Evolutionary conservation across 2,888 invertebrate species (phyloP).

Genomic region (Keiferia lycopersicella): DNA sequence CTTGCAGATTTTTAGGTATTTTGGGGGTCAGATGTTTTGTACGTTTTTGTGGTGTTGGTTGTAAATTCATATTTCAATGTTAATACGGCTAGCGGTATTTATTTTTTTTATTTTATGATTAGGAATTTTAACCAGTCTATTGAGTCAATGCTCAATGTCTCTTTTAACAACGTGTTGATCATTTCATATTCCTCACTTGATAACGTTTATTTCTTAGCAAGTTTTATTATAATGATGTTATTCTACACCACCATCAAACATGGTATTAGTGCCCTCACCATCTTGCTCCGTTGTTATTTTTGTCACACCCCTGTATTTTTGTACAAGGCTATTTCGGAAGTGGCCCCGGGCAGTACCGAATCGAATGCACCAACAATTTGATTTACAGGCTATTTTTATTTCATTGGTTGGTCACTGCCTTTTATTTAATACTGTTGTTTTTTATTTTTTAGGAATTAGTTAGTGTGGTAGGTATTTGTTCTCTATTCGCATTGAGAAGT

Average conservation of each 20-base stretch:
- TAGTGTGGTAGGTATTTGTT: no score
- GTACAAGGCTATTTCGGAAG: constrained; percentile 13
- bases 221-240: background rate
- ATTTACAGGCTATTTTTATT: constrained; percentile 21
- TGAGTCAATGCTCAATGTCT: no score
- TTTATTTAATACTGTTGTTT: background rate
- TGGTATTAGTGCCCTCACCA: constrained; percentile 11
- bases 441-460: no score
- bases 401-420: constrained; percentile 1
- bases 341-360: constrained; percentile 14
- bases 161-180: no score
- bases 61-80: no score
- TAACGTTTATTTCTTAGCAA: no score
- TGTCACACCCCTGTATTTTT: constrained; percentile 27
- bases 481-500: no score
- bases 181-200: no score
- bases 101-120: no score
- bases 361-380: constrained; percentile 20
- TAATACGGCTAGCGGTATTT: no score
- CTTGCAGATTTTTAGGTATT: background rate
- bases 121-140: no score
- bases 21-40: background rate
- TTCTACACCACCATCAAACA: constrained; percentile 19
- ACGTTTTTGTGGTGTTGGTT: no score
- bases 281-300: constrained; percentile 16